Conservation (phyloP, 2,888 invertebrate species). For the Oscheius sp. region DNA sequence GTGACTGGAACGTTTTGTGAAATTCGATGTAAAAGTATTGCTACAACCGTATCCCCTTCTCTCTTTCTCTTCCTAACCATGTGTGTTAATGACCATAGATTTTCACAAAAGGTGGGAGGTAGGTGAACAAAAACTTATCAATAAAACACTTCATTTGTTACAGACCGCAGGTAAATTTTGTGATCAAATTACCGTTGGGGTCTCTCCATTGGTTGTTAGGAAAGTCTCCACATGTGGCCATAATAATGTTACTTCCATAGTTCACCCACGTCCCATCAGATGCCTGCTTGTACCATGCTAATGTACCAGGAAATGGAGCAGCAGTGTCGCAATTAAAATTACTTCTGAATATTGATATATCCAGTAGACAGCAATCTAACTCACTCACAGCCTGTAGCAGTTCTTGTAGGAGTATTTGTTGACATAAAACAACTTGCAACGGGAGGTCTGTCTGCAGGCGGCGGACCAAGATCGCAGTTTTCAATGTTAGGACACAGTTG, state of each 20-base stretch:
- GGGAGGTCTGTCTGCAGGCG: not conserved
- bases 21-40: too few relatives aligned
- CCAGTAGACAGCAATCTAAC: not conserved
- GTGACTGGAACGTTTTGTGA: too few relatives aligned
- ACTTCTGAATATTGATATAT: not conserved
- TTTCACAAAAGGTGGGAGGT: slow-evolving; percentile 2
- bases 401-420: not conserved
- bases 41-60: too few relatives aligned
- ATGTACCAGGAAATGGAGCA: not conserved
- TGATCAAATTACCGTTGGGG: not conserved
- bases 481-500: not conserved
- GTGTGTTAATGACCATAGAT: not conserved
- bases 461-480: not conserved
- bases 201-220: not conserved
- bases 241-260: not conserved
- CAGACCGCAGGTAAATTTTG: not conserved
- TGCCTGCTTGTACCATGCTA: not conserved
- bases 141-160: too few relatives aligned
- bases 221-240: not conserved
- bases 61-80: too few relatives aligned
- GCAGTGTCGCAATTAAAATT: not conserved
- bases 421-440: not conserved
- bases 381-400: not conserved
- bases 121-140: not conserved
- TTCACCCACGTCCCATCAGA: not conserved